A percentile compares a stretch with the other conserved stretches of the same genome.
Conservation (phyloP, 2,113 vertebrate species). For the Chrysochloris asiatica region DNA sequence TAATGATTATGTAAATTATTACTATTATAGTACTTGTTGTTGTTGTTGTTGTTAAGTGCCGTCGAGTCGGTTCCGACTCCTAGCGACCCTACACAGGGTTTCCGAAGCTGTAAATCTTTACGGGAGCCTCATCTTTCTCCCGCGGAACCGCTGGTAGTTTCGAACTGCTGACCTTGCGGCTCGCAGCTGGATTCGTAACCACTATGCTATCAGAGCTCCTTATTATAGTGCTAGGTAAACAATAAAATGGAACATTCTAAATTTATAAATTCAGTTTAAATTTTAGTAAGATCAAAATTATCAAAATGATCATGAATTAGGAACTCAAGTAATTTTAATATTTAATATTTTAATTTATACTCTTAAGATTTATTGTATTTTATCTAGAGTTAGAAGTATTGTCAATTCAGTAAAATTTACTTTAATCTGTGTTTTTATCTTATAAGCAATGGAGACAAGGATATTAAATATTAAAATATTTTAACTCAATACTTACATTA, state of each 20-base stretch:
- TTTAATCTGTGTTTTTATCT: background rate
- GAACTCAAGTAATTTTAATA: background rate
- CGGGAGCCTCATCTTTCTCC: no score
- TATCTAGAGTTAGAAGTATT: background rate
- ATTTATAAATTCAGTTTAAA: slow-evolving; percentile 27
- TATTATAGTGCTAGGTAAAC: background rate
- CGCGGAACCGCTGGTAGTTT: no score
- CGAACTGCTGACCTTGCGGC: no score
- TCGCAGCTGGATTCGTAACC: no score
- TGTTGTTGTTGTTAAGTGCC: no score
- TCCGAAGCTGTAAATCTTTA: no score
- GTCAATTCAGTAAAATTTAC: background rate
- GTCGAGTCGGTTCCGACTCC: no score
- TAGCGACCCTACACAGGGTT: no score
- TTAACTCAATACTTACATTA: slow-evolving; percentile 39
- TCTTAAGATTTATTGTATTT: background rate
- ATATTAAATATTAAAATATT: slow-evolving; percentile 29
- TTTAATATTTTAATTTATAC: background rate
- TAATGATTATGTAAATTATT: background rate
- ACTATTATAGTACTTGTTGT: no score
- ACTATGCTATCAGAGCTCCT: no score
- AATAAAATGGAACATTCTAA: slow-evolving; percentile 31
- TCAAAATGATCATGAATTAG: background rate
- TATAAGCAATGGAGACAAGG: slow-evolving; percentile 18
- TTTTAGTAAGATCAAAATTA: slow-evolving; percentile 41